Percentiles rank a stretch among this genome's conserved stretches.
Evolutionary conservation across 2,797 vertebrate species (phyloP).

Genomic region (Thalassophryne amazonica): DNA sequence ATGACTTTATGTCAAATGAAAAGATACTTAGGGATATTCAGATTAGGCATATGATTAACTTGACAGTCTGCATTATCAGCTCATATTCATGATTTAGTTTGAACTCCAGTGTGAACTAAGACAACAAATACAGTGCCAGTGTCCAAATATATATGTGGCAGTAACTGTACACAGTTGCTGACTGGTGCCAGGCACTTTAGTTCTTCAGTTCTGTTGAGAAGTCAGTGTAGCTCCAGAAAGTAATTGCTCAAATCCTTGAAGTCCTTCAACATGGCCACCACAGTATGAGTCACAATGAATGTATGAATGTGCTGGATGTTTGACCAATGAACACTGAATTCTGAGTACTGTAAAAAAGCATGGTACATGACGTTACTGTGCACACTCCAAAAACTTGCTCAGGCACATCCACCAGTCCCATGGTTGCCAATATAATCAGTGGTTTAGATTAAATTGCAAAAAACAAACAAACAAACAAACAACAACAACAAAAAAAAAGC

Average conservation of each 20-base stretch:
- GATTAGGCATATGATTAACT: too few species aligned
- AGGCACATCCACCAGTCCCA: neutral
- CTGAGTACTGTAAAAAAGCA: neutral
- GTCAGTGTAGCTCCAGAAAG: neutral
- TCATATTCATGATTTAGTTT: too few species aligned
- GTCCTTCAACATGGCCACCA: neutral
- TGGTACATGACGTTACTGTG: neutral
- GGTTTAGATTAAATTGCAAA: neutral
- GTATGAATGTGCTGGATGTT: too few species aligned
- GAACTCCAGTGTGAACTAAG: too few species aligned
- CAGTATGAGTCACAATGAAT: too few species aligned
- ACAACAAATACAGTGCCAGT: too few species aligned
- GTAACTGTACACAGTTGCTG: too few species aligned
- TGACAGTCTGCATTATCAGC: too few species aligned
- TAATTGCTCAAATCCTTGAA: neutral
- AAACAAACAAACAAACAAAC: neutral
- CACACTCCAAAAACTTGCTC: conserved; percentile 34
- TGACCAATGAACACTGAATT: neutral
- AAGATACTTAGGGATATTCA: too few species aligned
- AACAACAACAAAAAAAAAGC: neutral
- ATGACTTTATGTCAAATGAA: too few species aligned
- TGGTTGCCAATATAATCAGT: neutral
- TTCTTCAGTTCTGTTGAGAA: neutral
- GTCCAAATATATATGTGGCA: too few species aligned
- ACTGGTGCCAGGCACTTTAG: too few species aligned